Percentiles rank a stretch among this genome's conserved stretches.
phyloP scores from a whole-genome alignment of 2,888 invertebrate species.

The Trachelus tabidus region DNA sequence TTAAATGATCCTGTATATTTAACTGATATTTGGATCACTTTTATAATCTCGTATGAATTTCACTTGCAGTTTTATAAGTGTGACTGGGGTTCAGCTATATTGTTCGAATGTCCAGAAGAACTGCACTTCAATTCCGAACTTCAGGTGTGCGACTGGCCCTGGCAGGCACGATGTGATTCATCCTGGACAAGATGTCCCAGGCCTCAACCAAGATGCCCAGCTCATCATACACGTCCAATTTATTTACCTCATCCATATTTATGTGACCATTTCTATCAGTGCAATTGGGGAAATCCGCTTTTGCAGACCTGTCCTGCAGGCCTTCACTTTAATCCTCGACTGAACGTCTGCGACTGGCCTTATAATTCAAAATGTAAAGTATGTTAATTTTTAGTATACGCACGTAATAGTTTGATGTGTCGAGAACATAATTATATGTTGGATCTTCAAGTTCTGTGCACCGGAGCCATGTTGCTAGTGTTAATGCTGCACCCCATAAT shows the following conservation, averaged over 20 bases:
- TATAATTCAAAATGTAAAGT: slow-evolving; percentile 29
- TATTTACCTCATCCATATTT: slow-evolving; percentile 30
- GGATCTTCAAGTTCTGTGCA: slow-evolving; percentile 90
- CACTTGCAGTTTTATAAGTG: slow-evolving; percentile 34
- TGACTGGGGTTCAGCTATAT: slow-evolving; percentile 32
- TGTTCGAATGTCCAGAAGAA: slow-evolving; percentile 34
- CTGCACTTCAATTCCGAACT: slow-evolving; percentile 37
- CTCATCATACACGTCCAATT: slow-evolving; percentile 20
- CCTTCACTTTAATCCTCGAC: slow-evolving; percentile 27
- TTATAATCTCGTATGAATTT: background rate
- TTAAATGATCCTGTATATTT: background rate
- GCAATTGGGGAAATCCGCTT: slow-evolving; percentile 30
- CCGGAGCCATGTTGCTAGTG: slow-evolving; percentile 90
- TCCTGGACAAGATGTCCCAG: slow-evolving; percentile 30
- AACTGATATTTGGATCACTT: background rate
- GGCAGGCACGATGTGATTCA: slow-evolving; percentile 31
- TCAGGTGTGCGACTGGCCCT: slow-evolving; percentile 38
- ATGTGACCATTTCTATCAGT: slow-evolving; percentile 35
- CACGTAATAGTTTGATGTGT: slow-evolving; percentile 85
- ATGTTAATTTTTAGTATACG: slow-evolving; percentile 55
- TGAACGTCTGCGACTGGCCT: slow-evolving; percentile 35
- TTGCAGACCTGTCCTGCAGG: slow-evolving; percentile 30
- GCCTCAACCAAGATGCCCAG: slow-evolving; percentile 27
- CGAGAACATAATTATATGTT: slow-evolving; percentile 89
- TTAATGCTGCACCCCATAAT: slow-evolving; percentile 88